These are phyloP conservation scores for Nemapogon koenigi DNA, from an alignment of 2,888 invertebrate genomes.

Conservation along the genomic window DNA sequence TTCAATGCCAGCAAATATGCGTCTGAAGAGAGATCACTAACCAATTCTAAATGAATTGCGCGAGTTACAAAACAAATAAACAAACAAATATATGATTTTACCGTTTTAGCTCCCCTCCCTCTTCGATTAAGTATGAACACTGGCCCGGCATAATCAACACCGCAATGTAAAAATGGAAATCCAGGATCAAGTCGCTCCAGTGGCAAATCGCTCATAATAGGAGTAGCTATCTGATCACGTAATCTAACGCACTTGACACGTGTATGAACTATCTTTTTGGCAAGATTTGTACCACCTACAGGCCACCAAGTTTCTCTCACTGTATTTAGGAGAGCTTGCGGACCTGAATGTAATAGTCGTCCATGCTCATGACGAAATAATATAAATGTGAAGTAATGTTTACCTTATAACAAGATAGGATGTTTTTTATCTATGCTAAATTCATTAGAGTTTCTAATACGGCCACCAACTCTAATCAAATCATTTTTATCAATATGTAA, in stretches of 20 bases:
- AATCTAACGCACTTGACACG: slow-evolving; percentile 15
- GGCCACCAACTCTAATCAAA: too few relatives aligned
- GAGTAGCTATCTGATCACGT: slow-evolving; percentile 8
- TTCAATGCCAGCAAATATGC: slow-evolving; percentile 14
- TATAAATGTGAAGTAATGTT: too few relatives aligned
- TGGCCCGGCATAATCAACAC: slow-evolving; percentile 21
- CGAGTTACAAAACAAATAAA: slow-evolving; percentile 15
- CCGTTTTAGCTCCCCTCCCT: too few relatives aligned
- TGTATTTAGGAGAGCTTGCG: too few relatives aligned
- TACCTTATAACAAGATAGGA: too few relatives aligned
- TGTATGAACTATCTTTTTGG: slow-evolving; percentile 10
- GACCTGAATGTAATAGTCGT: too few relatives aligned
- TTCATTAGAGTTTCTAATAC: too few relatives aligned
- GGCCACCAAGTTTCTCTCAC: slow-evolving; percentile 15
- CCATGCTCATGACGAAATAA: too few relatives aligned
- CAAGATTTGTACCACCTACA: slow-evolving; percentile 15
- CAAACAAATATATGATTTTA: slow-evolving; percentile 17
- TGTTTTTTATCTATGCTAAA: too few relatives aligned
- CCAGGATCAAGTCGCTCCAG: slow-evolving; percentile 15
- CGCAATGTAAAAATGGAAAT: slow-evolving; percentile 17
- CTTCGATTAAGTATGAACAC: slow-evolving; percentile 16
- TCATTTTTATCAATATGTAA: too few relatives aligned
- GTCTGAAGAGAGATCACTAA: slow-evolving; percentile 14
- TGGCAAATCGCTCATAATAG: slow-evolving; percentile 18
- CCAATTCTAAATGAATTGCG: slow-evolving; percentile 15